Evolutionary conservation across 2,888 invertebrate genomes (phyloP).

Genomic region (Leuctra nigra): DNA sequence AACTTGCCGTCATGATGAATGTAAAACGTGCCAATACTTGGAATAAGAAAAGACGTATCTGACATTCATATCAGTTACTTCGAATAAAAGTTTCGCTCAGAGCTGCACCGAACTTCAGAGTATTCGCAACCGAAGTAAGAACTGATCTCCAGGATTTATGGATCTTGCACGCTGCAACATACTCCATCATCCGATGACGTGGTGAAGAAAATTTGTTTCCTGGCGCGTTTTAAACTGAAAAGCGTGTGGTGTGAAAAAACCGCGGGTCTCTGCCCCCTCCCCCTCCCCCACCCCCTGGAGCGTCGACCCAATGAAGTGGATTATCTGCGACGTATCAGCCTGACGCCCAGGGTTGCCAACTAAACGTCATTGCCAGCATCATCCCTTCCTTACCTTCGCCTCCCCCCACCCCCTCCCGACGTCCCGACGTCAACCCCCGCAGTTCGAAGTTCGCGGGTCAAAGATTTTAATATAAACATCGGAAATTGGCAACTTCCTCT

Average conservation of each 20-base stretch:
- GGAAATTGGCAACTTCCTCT: constrained; percentile 17
- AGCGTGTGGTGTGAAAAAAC: no score
- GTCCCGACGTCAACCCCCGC: neutral
- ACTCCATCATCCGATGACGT: neutral
- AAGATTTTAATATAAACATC: constrained; percentile 17
- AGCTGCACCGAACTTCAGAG: no score
- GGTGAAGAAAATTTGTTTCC: neutral
- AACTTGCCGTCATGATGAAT: neutral
- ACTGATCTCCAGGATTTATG: neutral
- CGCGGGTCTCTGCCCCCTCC: no score
- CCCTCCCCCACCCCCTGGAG: no score
- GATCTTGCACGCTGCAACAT: neutral
- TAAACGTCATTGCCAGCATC: constrained; percentile 9
- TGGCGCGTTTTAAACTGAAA: neutral
- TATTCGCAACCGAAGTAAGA: no score
- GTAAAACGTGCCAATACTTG: neutral
- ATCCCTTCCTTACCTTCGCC: neutral
- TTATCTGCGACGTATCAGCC: constrained; percentile 10
- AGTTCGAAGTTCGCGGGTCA: constrained; percentile 4
- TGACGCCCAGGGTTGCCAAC: constrained; percentile 5
- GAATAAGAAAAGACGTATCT: neutral
- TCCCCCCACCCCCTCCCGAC: neutral
- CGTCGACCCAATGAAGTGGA: constrained; percentile 11
- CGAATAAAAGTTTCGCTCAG: neutral
- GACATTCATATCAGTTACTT: neutral